phyloP scores from a whole-genome alignment of 2,113 vertebrate genomes.

The Sebastes fasciatus region DNA sequence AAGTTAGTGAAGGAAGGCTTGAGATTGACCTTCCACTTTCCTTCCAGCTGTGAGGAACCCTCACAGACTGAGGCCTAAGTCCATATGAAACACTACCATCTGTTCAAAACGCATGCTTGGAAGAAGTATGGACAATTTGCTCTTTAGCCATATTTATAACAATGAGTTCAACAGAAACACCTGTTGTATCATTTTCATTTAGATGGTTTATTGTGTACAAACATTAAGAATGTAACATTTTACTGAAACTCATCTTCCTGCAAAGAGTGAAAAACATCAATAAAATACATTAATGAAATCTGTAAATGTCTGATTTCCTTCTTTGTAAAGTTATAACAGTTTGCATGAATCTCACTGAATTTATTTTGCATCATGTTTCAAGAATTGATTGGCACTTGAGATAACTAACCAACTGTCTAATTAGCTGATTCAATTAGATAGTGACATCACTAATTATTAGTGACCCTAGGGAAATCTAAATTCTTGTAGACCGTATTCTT shows the following conservation, averaged over 20 bases:
- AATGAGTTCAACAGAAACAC: slow-evolving; percentile 45
- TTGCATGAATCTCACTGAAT: not conserved
- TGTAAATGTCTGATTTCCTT: slow-evolving; percentile 21
- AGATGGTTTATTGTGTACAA: slow-evolving; percentile 53
- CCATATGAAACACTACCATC: slow-evolving; percentile 71
- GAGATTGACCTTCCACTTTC: slow-evolving; percentile 84
- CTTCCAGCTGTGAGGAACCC: slow-evolving; percentile 76
- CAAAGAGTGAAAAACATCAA: slow-evolving; percentile 55
- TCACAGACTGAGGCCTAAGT: slow-evolving; percentile 61
- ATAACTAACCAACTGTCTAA: not conserved
- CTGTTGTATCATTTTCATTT: slow-evolving; percentile 49
- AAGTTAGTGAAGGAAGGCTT: slow-evolving; percentile 83
- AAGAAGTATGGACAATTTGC: slow-evolving; percentile 55
- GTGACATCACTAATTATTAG: too few species aligned
- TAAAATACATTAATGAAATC: slow-evolving; percentile 60
- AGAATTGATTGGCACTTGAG: not conserved
- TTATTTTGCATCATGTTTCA: not conserved
- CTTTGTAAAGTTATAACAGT: not conserved
- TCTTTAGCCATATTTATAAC: slow-evolving; percentile 74
- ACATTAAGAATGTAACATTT: slow-evolving; percentile 50
- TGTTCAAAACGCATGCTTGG: slow-evolving; percentile 50
- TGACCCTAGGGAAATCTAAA: too few species aligned
- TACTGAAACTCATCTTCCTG: slow-evolving; percentile 24
- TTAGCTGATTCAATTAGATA: too few species aligned
- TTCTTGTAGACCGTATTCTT: too few species aligned